Evolutionary conservation across 2,113 vertebrate species (phyloP).

Genomic region (Catharus bicknelli): DNA sequence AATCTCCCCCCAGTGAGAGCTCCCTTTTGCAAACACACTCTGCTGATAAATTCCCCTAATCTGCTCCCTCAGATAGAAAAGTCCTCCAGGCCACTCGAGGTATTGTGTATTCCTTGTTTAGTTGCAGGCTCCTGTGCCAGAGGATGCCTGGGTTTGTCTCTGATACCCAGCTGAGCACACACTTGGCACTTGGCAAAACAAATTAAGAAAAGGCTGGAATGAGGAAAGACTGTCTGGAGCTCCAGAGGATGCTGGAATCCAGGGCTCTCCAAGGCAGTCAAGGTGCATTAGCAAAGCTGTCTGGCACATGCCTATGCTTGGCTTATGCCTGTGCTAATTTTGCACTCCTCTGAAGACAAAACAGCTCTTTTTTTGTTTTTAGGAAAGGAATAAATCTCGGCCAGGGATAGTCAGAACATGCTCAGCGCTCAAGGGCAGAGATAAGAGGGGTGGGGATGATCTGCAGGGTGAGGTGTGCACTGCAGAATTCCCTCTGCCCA

Average conservation of each 20-base stretch:
- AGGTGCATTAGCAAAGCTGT: slow-evolving; percentile 52
- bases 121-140: neutral
- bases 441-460: neutral
- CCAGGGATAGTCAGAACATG: neutral
- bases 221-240: neutral
- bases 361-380: neutral
- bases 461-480: neutral
- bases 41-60: slow-evolving; percentile 1
- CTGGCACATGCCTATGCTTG: neutral
- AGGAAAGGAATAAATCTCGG: neutral
- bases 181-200: slow-evolving; percentile 29
- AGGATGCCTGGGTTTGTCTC: slow-evolving; percentile 25
- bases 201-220: slow-evolving; percentile 15
- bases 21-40: neutral
- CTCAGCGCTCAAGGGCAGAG: neutral
- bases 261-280: neutral
- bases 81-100: slow-evolving; percentile 18
- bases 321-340: slow-evolving; percentile 26
- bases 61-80: neutral
- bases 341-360: neutral
- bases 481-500: neutral
- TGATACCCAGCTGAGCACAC: slow-evolving; percentile 17
- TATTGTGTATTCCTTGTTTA: neutral
- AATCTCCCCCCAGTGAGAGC: neutral
- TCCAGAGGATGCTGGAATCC: slow-evolving; percentile 1